A percentile compares a stretch with the other conserved stretches of the same genome.
These are phyloP conservation scores for Halocaridina rubra DNA, from an alignment of 2,888 invertebrate genomes.

Conservation along the genomic window DNA sequence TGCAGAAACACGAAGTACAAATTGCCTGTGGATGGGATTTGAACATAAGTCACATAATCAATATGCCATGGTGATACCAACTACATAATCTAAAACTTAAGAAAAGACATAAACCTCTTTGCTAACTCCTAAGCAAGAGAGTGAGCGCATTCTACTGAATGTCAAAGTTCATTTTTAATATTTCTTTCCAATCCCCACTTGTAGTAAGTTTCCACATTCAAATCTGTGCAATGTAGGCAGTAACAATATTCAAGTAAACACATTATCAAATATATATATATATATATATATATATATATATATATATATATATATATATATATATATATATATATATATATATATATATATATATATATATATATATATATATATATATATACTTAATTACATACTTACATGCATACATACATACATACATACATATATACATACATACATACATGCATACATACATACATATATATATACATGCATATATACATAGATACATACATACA, in stretches of 20 bases:
- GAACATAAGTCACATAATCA: no score
- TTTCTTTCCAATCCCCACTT: no score
- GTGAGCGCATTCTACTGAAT: no score
- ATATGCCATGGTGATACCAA: no score
- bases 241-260: not conserved
- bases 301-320: not conserved
- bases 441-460: not conserved
- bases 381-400: not conserved
- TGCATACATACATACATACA: not conserved
- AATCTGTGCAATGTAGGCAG: no score
- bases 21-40: no score
- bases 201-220: no score
- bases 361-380: not conserved
- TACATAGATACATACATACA: not conserved
- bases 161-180: no score
- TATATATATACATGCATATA: not conserved
- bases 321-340: not conserved
- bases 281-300: not conserved
- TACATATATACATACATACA: not conserved
- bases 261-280: not conserved
- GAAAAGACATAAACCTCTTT: no score
- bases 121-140: no score
- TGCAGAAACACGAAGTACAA: not conserved
- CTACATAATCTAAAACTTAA: no score
- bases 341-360: not conserved